Percentiles rank a stretch among this genome's conserved stretches.
These are phyloP conservation scores for Torymus auratus DNA, from an alignment of 2,888 invertebrate species.

Conservation along the genomic window DNA sequence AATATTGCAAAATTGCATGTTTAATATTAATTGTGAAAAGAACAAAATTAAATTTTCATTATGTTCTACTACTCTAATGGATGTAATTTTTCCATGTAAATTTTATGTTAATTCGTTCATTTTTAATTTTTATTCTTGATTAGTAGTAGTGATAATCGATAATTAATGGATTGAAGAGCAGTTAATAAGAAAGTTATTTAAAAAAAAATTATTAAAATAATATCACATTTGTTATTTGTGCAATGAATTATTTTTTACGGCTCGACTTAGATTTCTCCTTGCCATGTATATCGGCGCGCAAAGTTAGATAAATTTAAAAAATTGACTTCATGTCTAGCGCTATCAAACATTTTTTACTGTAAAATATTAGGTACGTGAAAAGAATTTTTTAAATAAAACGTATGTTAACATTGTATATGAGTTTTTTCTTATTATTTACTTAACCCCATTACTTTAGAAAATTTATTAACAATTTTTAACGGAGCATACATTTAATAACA, in stretches of 20 bases:
- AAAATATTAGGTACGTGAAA: constrained; percentile 69
- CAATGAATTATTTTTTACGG: constrained; percentile 64
- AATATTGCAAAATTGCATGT: constrained; percentile 1
- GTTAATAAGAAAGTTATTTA: no score
- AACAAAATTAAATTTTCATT: background rate
- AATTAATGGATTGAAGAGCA: no score
- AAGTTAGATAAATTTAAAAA: constrained; percentile 65
- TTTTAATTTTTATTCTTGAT: no score
- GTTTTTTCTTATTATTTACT: constrained; percentile 40
- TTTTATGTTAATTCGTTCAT: no score
- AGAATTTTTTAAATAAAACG: constrained; percentile 68
- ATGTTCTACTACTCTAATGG: background rate
- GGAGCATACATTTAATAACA: background rate
- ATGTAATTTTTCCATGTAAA: no score
- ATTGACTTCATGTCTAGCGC: constrained; percentile 67
- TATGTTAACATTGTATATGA: constrained; percentile 53
- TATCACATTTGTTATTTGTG: constrained; percentile 62
- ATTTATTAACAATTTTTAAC: background rate
- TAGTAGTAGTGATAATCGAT: no score
- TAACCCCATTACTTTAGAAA: constrained; percentile 38
- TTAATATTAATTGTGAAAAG: constrained; percentile 19
- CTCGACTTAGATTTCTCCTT: constrained; percentile 66
- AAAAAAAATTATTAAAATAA: background rate
- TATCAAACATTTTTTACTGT: constrained; percentile 68
- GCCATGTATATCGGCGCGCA: constrained; percentile 61